Evolutionary conservation across 2,797 vertebrate genomes (phyloP), one percentile per base, ranked within the genome.

Genomic region (Diplodus sargus): DNA sequence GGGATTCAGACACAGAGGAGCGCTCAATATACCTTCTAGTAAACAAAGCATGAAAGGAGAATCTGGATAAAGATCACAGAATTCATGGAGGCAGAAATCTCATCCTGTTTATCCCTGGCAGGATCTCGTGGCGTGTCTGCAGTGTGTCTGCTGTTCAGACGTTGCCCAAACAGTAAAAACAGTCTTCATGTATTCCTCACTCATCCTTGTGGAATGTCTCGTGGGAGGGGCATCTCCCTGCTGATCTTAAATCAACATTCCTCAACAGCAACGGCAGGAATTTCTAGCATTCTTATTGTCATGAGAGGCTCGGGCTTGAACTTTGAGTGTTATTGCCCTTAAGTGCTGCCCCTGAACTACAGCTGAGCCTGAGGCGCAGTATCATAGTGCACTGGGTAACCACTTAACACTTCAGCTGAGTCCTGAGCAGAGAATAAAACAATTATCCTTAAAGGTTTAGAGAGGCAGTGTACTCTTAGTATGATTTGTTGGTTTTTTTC

Each of bases 201-300:
- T 88, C 74, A 76, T 85, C 77, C 68, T 9, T 67, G 74, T 67
- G 90, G 87, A 91, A 92, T 91, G 81, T 74, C 65, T 84, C 58
- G 0, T 34, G 80, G 74, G 89, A 81, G 82, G 66, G 45, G 72
- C 74, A 60, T 87, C 73, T 80, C 57, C 60, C 77, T 53, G 73
- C 56, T 87, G 25, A 78, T 89, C 87, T 78, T 42, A 66, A 82
- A 9, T 83, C 81, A 62, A 76, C 90, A 93, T 91, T 93, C 90
- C 76, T 84, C 47, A n/a, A 63, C 80, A 68, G 79, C 34, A 34
- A 34, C 34, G 34, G 34, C 34, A 9, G 34, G 34, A 34, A 34
- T 34, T 34, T 34, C 34, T 34, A 34, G 34, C 34, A 20, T 69
- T 75, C 60, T 52, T 71, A 23, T 58, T 59, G 59, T 64, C 25